A percentile compares a stretch with the other conserved stretches of the same genome.
phyloP scores from a whole-genome alignment of 2,797 vertebrate species.

The Rhadinocentrus ornatus region DNA sequence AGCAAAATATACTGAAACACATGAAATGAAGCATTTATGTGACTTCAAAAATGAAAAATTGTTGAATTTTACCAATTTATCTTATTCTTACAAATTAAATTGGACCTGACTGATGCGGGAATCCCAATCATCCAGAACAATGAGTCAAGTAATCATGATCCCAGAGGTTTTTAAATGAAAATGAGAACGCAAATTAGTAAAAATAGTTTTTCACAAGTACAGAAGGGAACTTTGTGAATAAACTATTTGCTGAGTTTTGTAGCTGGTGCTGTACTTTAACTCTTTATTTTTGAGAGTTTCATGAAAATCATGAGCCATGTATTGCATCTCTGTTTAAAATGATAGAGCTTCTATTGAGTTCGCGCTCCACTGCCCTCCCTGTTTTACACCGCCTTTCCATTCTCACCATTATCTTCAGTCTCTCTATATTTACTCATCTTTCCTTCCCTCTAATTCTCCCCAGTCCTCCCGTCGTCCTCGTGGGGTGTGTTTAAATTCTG shows the following conservation, averaged over 20 bases:
- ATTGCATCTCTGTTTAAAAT: slow-evolving; percentile 42
- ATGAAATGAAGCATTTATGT: neutral
- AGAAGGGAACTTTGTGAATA: slow-evolving; percentile 38
- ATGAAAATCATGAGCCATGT: slow-evolving; percentile 8
- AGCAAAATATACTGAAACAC: neutral
- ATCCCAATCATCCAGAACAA: slow-evolving; percentile 10
- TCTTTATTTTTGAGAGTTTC: slow-evolving; percentile 22
- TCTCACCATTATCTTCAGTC: slow-evolving; percentile 46
- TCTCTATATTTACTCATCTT: slow-evolving; percentile 37
- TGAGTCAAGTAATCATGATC: slow-evolving; percentile 38
- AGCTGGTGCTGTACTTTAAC: slow-evolving; percentile 14
- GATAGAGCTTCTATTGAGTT: slow-evolving; percentile 34
- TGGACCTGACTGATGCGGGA: neutral
- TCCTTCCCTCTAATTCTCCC: slow-evolving; percentile 51
- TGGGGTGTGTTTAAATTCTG: slow-evolving; percentile 51
- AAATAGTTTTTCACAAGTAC: slow-evolving; percentile 35
- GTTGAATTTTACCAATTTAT: slow-evolving; percentile 3
- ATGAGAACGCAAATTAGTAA: slow-evolving; percentile 57
- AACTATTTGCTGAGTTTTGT: slow-evolving; percentile 40
- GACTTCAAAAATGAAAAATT: neutral
- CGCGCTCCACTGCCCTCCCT: slow-evolving; percentile 1
- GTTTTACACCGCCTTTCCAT: slow-evolving; percentile 23
- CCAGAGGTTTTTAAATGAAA: slow-evolving; percentile 52
- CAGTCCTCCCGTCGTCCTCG: slow-evolving; percentile 30
- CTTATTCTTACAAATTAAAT: slow-evolving; percentile 14